Base-by-base conservation (phyloP, 1,140 invertebrate species). In the Drosophila orosa region DNA sequence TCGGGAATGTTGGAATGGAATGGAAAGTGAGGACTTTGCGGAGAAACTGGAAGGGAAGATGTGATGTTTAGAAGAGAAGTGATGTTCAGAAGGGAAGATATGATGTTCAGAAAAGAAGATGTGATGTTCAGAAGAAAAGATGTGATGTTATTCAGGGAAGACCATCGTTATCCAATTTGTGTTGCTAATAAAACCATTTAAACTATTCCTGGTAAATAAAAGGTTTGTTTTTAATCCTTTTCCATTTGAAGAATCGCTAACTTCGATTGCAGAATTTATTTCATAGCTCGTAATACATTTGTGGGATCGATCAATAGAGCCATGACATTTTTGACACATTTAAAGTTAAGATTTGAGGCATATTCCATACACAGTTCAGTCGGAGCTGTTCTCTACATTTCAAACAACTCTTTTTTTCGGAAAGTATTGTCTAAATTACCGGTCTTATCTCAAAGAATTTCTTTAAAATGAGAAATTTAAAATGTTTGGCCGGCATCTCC, bases 391-490 rank as follows among this genome's bases (percentile, higher is more conserved):
- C 29, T 66, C 29, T 66, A 17, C 24, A 17, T 27, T 68, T 25
- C 17, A 35, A 5, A 42, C 42, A 13, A 27, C 8, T 2, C 2
- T 17, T 52, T 17, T 52, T 63, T 68, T 62, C 24, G 60, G 35
- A 68, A 68, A 27, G 7, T 8, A 6, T 6, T 19, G 5, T 65
- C 61, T 6, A 68, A 68, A 68, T 67, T 67, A 19, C 12, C 12
- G 12, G 5, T 5, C 5, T 22, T 3, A 12, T 22, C n/a, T n/a
- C n/a, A 12, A 5, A 3, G 17, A 31, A 33, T 19, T 39, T 27
- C 12, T 3, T 17, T 10, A 37, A 48, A 22, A 66, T 68, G 45
- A 65, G 25, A 17, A 31, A 65, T 1, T 8, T 68, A 3, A 68
- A 68, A 10, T 27, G 54, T 42, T 25, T 68, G 29, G 24, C 31